Base-by-base conservation (phyloP, 2,888 invertebrate species). In the Drosophila robusta region DNA sequence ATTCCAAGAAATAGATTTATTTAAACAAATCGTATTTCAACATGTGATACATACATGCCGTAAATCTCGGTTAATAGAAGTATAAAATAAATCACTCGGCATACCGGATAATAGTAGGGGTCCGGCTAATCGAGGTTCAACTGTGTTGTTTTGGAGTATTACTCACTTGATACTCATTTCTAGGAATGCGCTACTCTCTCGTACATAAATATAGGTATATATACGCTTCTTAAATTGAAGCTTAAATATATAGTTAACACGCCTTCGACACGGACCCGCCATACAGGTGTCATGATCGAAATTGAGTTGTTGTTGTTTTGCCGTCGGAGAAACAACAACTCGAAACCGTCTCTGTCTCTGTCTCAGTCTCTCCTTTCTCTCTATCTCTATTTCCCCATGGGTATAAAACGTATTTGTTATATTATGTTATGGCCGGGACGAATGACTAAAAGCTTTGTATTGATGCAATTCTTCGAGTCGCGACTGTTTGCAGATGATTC, bases 401-500 rank as follows among this genome's bases (percentile, higher is more conserved):
- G 36, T 26, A n/a, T 11, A 8, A 38, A 36, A 12, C 50, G 26
- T 58, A 44, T 52, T 44, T 52, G 34, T 36, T 62, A 26, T 62
- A 42, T 16, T 32, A 16, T 29, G 63, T 9, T 42, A 38, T 50
- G 34, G 34, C 44, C 24, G 24, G 22, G 1, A 16, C 12, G 26
- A 44, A 65, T 57, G 63, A 47, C 57, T 75, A 60, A 72, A 75
- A 75, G 72, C 68, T 76, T 72, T 56, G 63, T 47, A 47, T 72
- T 64, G 57, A 42, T 75, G 75, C 75, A 75, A 68, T 75, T 69
- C 54, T 61, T 63, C n/a, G 44, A 14, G 51, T 52, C 44, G 50
- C 46, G 14, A 8, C 22, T 70, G 41, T 85, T 85, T 85, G 83
- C 77, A 74, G 70, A 85, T 85, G 69, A 85, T 85, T 87, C 79